A percentile compares a stretch with the other conserved stretches of the same genome.
phyloP scores from a whole-genome alignment of 1,140 invertebrate species.

The Euglossa dilemma region DNA sequence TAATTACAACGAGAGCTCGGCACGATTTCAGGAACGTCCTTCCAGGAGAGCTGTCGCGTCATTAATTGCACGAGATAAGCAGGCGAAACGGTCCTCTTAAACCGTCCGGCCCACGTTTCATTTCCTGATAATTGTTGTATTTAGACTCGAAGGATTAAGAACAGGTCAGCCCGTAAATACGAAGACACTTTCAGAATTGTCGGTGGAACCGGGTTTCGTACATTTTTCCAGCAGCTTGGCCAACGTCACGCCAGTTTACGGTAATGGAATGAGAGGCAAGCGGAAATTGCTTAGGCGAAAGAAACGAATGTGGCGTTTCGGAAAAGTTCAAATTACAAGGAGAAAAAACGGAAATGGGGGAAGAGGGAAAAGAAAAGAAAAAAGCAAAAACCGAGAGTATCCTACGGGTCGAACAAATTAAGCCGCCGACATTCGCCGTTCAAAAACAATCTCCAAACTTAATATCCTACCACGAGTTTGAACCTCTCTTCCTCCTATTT shows the following conservation, averaged over 20 bases:
- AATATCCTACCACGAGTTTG: background rate
- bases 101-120: background rate
- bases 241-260: constrained; percentile 6
- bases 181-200: background rate
- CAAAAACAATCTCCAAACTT: constrained; percentile 18
- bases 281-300: constrained; percentile 27
- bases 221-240: background rate
- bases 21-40: background rate
- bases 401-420: constrained; percentile 8
- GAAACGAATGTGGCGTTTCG: constrained; percentile 8
- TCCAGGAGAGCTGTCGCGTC: background rate
- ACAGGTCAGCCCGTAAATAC: background rate
- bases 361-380: background rate
- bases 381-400: background rate
- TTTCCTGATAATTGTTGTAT: constrained; percentile 9
- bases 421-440: background rate
- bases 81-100: background rate
- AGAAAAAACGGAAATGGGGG: background rate
- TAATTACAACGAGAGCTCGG: constrained; percentile 2
- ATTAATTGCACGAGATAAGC: constrained; percentile 14
- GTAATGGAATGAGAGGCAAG: constrained; percentile 22
- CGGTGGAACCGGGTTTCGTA: background rate
- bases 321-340: constrained; percentile 8
- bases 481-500: background rate
- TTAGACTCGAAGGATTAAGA: background rate